Base-by-base conservation (phyloP, 1,140 invertebrate genomes). In the Paramacrobiotus metropolitanus region DNA sequence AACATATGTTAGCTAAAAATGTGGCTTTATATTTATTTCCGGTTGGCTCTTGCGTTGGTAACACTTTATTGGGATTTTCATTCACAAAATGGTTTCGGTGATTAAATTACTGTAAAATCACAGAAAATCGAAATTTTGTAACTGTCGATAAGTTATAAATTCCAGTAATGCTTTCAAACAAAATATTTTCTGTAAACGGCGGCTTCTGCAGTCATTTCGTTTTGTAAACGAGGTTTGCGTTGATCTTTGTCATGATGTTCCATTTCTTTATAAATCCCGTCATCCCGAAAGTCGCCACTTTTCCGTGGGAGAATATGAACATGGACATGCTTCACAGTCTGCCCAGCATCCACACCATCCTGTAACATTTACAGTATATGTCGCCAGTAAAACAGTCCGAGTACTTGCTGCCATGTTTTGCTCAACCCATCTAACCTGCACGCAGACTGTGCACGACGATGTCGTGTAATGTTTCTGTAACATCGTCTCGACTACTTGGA, bases 251-350 rank as follows among this genome's bases (percentile, higher is more conserved):
- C 85, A 68, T 87, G 84, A 61, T 77, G 77, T n/a, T 79, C 77
- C 28, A 89, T 67, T 68, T 81, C 75, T 55, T 77, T 68, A 72
- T 89, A 89, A 65, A 90, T 80, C 45, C 86, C 78, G 72, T 90
- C 82, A 70, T 87, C 48, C 44, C 77, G 74, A 69, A 89, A 87
- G 71, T 90, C 87, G 1, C 80, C 81, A 31, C 72, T 65, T 65
- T 79, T 81, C 60, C 86, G 73, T 0, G 87, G 87, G 69, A 90
- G 74, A 62, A 91, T 78, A 70, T 91, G 87, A 62, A 85, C 82
- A 73, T 91, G 87, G 0, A 90, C 78, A 74, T 91, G 87, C 69
- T 80, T 73, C 24, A 94, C 80, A 28, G 85, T 88, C 73, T 90
- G 88, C 18, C 90, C 90, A 2, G 90, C 87, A 66, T 84, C 78